Evolutionary conservation across 2,797 vertebrate species (phyloP).

Genomic region (Rhincodon typus): DNA sequence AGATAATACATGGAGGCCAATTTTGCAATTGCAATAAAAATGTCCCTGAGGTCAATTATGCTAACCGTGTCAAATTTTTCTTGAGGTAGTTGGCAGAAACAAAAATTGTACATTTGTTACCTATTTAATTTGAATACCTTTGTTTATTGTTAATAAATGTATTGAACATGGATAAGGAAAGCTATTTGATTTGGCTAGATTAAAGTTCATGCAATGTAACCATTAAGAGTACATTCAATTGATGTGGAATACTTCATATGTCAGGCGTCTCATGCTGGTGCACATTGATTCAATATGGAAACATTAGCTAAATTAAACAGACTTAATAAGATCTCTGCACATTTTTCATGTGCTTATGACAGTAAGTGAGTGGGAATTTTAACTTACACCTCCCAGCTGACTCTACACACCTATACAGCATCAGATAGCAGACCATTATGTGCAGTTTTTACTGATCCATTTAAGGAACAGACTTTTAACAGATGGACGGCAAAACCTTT

Average conservation of each 20-base stretch:
- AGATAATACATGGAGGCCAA: background rate
- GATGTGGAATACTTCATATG: background rate
- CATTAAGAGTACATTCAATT: background rate
- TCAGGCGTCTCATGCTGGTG: background rate
- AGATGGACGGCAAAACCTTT: background rate
- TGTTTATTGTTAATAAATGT: background rate
- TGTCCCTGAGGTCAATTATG: background rate
- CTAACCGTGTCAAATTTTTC: background rate
- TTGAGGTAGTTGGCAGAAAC: background rate
- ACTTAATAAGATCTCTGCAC: background rate
- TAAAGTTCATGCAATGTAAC: background rate
- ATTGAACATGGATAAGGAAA: background rate
- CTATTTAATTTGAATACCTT: background rate
- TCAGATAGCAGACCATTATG: background rate
- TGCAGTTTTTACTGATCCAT: background rate
- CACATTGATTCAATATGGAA: background rate
- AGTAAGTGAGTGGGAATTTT: background rate
- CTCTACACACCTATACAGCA: background rate
- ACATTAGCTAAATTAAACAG: background rate
- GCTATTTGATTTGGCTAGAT: background rate
- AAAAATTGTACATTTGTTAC: background rate
- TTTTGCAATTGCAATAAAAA: background rate
- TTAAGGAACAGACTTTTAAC: background rate
- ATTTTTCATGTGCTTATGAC: background rate
- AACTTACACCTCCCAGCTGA: background rate